Base-by-base conservation (phyloP, 2,113 vertebrate genomes). In the Myotis yumanensis region DNA sequence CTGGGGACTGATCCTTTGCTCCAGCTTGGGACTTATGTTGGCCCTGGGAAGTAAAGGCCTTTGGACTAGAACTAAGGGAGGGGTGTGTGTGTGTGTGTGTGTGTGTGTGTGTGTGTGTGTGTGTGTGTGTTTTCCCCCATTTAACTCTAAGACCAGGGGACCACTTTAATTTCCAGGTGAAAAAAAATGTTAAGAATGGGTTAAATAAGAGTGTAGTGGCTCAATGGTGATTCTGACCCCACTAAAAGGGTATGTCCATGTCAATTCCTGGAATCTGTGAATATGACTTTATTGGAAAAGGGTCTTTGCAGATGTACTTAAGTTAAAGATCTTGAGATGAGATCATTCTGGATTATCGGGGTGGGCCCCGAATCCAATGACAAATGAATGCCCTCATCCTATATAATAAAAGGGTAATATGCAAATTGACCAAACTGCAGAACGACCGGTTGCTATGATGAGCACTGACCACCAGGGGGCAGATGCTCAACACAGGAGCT, bases 391-490 rank as follows among this genome's bases (percentile, higher is more conserved):
- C 57, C 32, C 32, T 46, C 54, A 11, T 62, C 25, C 59, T 62
- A 62, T 62, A 62, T 62, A 62, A 62, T 62, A 28, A 62, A 62
- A 62, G 23, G 23, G 23, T 62, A 62, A 62, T 62, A 28, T 62
- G 59, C 25, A 62, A 62, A 62, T 62, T 0, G 25, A 62, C 1
- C 25, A 23, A 28, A 62, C 1, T 0, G 10, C 11, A 0, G 23
- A 62, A 62, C 4, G 9, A 12, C 59, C 11, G 0, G 23, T 62
- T 25, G 23, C 57, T 28, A 12, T 62, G 59, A 28, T 5, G 25
- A 0, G 3, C 59, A 62, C 59, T 62, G 59, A 28, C 23, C 10
- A 62, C 59, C 11, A 62, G 59, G 59, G 25, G 25, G 4, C 59
- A 62, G 23, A 62, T 0, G 11, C 59, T 62, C 59, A 28, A 28